Percentiles rank a stretch among this genome's conserved stretches.
Conservation (phyloP, 2,888 invertebrate species). For the Drosophila diplacantha region DNA sequence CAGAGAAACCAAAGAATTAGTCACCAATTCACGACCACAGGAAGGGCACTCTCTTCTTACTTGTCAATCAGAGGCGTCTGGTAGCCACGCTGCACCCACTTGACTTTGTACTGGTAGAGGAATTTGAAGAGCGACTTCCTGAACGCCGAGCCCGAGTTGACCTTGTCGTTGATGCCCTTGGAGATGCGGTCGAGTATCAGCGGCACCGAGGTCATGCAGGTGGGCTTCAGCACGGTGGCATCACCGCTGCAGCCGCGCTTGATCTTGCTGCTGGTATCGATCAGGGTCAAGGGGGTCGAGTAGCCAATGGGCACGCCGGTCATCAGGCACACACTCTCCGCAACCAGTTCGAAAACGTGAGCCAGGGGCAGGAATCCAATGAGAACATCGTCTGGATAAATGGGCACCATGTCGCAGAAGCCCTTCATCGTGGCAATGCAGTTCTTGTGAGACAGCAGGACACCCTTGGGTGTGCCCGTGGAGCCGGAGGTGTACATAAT, state of each 20-base stretch:
- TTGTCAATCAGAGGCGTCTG: conserved; percentile 87
- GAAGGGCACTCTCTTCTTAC: conserved; percentile 70
- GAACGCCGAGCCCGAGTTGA: conserved; percentile 87
- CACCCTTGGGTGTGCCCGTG: conserved; percentile 96
- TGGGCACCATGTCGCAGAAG: conserved; percentile 87
- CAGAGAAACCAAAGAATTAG: neutral
- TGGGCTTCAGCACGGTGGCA: conserved; percentile 92
- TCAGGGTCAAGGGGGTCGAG: conserved; percentile 95
- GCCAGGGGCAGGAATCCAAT: conserved; percentile 97
- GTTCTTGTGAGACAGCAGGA: conserved; percentile 88
- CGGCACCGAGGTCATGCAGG: conserved; percentile 98
- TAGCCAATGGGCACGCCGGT: conserved; percentile 96
- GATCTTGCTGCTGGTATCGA: conserved; percentile 95
- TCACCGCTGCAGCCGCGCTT: conserved; percentile 97
- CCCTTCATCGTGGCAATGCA: conserved; percentile 88
- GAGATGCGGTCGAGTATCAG: conserved; percentile 97
- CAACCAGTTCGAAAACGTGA: conserved; percentile 96
- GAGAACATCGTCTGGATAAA: conserved; percentile 87
- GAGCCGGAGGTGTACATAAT: conserved; percentile 99
- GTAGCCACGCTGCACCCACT: conserved; percentile 90
- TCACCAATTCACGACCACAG: neutral
- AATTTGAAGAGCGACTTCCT: conserved; percentile 93
- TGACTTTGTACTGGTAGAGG: conserved; percentile 94
- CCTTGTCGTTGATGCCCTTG: conserved; percentile 97
- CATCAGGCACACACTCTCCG: conserved; percentile 90